phyloP scores from a whole-genome alignment of 2,797 vertebrate species.

The Potorous gilbertii region DNA sequence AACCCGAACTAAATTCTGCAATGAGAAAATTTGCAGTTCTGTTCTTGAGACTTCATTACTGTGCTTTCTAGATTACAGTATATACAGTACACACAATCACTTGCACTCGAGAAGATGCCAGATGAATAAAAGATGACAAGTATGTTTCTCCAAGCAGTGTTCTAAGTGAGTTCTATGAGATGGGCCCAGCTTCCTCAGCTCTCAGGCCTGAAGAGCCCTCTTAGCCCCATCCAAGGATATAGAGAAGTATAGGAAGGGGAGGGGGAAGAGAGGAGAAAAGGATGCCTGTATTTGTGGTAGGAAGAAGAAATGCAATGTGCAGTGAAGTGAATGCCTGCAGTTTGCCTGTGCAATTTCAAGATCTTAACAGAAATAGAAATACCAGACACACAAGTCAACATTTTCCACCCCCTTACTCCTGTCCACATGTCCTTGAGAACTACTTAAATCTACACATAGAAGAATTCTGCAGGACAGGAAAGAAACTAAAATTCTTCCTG shows the following conservation, averaged over 20 bases:
- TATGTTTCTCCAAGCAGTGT: background rate
- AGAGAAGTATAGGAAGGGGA: background rate
- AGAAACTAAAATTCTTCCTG: background rate
- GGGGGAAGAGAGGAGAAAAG: background rate
- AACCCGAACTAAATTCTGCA: background rate
- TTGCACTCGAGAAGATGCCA: background rate
- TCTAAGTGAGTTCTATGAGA: background rate
- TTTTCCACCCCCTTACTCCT: background rate
- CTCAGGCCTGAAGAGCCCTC: background rate
- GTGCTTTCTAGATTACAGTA: conserved; percentile 10
- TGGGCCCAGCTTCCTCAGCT: background rate
- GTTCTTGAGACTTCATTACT: background rate
- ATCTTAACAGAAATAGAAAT: background rate
- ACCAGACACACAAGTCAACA: background rate
- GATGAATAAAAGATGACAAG: conserved; percentile 11
- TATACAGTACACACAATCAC: conserved; percentile 1
- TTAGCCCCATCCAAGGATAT: background rate
- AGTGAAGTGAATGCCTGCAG: too few relatives aligned
- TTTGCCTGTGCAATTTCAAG: background rate
- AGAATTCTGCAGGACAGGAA: background rate
- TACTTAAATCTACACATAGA: background rate
- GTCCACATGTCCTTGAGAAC: background rate
- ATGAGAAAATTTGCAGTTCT: conserved; percentile 10
- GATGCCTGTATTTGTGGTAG: fast-evolving
- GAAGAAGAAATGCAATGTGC: background rate